phyloP scores from a whole-genome alignment of 2,113 vertebrate species.

The Poecilia latipinna region DNA sequence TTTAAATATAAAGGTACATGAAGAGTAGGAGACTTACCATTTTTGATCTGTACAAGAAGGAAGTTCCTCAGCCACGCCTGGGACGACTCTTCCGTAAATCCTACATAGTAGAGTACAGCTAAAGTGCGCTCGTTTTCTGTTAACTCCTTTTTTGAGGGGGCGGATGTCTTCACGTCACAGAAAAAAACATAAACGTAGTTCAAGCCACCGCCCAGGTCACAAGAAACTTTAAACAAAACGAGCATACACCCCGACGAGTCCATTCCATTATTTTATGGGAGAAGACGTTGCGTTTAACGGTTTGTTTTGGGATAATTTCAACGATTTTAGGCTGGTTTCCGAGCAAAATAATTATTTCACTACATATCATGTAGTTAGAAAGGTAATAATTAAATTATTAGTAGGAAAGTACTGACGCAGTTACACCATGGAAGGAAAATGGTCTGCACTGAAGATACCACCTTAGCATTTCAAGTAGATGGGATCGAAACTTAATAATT shows the following conservation, averaged over 20 bases:
- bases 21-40: conserved; percentile 73
- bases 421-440: background rate
- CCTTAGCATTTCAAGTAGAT: background rate
- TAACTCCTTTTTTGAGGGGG: background rate
- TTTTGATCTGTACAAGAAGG: conserved; percentile 77
- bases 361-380: accelerated
- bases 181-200: accelerated
- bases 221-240: accelerated
- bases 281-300: accelerated
- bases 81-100: conserved; percentile 74
- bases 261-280: conserved; percentile 9
- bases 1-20: conserved; percentile 1
- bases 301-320: background rate
- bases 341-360: accelerated
- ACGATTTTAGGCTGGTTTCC: accelerated
- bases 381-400: background rate
- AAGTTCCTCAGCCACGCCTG: conserved; percentile 83
- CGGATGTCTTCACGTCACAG: background rate
- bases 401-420: accelerated
- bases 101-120: conserved; percentile 33
- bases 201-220: conserved; percentile 13
- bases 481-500: accelerated
- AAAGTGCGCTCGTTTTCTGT: conserved; percentile 12
- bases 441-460: conserved; percentile 61
- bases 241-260: conserved; percentile 8